Evolutionary conservation across 2,797 vertebrate genomes (phyloP).

Genomic region (Galagoides demidoff): DNA sequence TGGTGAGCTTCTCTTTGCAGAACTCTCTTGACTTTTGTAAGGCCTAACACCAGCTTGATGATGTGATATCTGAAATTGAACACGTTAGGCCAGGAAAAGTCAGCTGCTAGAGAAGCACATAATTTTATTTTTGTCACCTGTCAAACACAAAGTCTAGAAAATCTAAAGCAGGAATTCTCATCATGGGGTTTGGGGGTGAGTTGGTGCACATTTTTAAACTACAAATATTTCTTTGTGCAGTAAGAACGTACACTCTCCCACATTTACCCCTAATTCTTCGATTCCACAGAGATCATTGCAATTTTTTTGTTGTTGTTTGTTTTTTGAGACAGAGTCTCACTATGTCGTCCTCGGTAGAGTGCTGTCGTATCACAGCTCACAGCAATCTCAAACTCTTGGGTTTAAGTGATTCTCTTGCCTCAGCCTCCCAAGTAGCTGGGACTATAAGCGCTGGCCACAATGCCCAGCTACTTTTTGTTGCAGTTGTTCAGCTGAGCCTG

Average conservation of each 20-base stretch:
- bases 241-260: background rate
- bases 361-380: too few species aligned
- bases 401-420: too few species aligned
- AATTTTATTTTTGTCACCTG: background rate
- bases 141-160: constrained; percentile 31
- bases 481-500: too few species aligned
- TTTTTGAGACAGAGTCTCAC: too few species aligned
- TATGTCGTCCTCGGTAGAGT: too few species aligned
- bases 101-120: background rate
- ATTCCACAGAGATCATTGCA: background rate
- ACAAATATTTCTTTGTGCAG: background rate
- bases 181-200: too few species aligned
- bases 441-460: too few species aligned
- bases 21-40: background rate
- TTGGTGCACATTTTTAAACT: background rate
- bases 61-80: constrained; percentile 11
- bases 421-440: too few species aligned
- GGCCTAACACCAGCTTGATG: background rate
- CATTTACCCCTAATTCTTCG: background rate
- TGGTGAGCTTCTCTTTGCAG: background rate
- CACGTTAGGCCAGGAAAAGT: background rate
- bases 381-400: too few species aligned
- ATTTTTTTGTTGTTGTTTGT: too few species aligned
- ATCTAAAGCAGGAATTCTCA: background rate
- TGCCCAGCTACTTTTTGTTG: too few species aligned